phyloP scores from a whole-genome alignment of 1,140 invertebrate genomes.

The Neodiprion fabricii region DNA sequence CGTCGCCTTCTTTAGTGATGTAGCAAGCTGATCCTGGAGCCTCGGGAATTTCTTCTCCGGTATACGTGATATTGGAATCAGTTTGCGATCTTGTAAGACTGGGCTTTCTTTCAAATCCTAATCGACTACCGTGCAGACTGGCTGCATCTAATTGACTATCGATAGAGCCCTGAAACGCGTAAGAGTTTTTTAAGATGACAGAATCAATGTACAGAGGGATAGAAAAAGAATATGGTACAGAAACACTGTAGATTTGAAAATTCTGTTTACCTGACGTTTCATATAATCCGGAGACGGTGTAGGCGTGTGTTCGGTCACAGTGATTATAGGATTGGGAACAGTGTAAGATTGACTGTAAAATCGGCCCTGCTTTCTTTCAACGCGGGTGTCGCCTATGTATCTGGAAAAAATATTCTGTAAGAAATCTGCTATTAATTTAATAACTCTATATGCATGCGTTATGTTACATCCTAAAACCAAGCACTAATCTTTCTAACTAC shows the following conservation, averaged over 20 bases:
- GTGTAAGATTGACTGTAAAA: conserved; percentile 60
- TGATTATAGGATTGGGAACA: conserved; percentile 89
- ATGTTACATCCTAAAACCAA: not conserved
- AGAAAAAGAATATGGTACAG: too few species aligned
- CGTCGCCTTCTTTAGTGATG: conserved; percentile 93
- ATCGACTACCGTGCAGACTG: conserved; percentile 68
- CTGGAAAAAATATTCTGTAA: conserved; percentile 30
- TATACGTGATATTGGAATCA: conserved; percentile 93
- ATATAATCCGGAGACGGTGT: conserved; percentile 85
- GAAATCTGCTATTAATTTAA: not conserved
- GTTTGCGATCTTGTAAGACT: conserved; percentile 87
- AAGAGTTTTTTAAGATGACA: too few species aligned
- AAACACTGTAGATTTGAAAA: not conserved
- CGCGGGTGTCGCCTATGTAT: conserved; percentile 52
- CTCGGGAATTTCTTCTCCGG: conserved; percentile 79
- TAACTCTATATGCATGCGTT: not conserved
- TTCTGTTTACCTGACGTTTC: conserved; percentile 71
- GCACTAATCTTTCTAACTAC: not conserved
- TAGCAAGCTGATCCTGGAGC: conserved; percentile 90
- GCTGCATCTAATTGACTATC: conserved; percentile 81
- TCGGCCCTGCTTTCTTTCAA: conserved; percentile 55
- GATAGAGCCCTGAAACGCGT: conserved; percentile 62
- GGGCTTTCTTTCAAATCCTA: conserved; percentile 70
- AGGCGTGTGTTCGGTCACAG: conserved; percentile 93
- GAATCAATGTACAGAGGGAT: too few species aligned